Evolutionary conservation across 2,797 vertebrate genomes (phyloP).

Genomic region (Morelia viridis): DNA sequence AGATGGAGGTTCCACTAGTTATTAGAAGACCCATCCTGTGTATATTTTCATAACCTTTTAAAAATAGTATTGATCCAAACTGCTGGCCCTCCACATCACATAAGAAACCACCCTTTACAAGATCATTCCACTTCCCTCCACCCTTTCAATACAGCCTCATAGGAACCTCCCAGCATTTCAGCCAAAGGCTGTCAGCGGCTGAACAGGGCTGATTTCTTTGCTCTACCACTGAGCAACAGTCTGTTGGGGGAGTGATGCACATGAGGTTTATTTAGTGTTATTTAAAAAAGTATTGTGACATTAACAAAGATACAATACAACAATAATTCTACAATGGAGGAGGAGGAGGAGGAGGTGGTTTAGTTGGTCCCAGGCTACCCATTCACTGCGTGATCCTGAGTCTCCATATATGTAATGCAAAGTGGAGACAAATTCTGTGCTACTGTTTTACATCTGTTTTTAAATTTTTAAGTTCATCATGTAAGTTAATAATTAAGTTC

Average conservation of each 20-base stretch:
- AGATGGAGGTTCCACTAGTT: neutral
- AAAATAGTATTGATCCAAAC: neutral
- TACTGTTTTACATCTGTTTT: neutral
- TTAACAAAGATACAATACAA: neutral
- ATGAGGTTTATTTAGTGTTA: neutral
- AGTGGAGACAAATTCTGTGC: neutral
- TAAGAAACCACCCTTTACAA: neutral
- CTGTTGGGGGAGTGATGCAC: neutral
- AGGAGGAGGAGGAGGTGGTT: neutral
- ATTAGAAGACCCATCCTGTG: neutral
- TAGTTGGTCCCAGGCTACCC: too few relatives aligned
- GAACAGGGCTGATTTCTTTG: neutral
- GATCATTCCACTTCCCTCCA: neutral
- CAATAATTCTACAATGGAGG: neutral
- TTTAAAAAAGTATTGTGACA: neutral
- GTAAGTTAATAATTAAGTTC: neutral
- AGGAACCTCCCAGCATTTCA: neutral
- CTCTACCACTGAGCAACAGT: neutral
- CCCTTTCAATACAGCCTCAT: neutral
- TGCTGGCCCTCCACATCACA: neutral
- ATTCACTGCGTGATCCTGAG: neutral
- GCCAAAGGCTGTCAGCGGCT: neutral
- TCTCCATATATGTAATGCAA: neutral
- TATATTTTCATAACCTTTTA: neutral
- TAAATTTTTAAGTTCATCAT: neutral